Percentiles rank a stretch among this genome's conserved stretches.
Conservation (phyloP, 2,113 vertebrate species). For the Jacana jacana region DNA sequence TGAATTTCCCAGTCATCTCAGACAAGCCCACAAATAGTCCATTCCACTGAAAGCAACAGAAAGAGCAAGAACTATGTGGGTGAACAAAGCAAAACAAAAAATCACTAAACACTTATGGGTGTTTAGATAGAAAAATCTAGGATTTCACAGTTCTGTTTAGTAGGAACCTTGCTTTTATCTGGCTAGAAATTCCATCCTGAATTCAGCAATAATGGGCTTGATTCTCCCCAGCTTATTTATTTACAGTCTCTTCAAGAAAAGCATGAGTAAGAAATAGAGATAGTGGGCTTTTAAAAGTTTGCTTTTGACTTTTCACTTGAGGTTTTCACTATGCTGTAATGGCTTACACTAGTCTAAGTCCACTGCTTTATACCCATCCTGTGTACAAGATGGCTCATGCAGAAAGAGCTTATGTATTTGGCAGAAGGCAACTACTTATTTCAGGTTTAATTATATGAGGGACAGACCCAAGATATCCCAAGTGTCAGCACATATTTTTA, state of each 20-base stretch:
- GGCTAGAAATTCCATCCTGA: background rate
- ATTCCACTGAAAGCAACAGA: background rate
- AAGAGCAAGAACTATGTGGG: background rate
- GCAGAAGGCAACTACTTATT: background rate
- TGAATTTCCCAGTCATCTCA: background rate
- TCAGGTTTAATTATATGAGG: background rate
- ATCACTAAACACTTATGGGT: background rate
- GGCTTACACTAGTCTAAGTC: background rate
- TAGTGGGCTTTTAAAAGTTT: background rate
- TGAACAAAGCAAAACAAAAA: background rate
- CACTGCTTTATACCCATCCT: background rate
- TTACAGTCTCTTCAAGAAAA: background rate
- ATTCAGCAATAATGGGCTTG: background rate
- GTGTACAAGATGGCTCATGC: background rate
- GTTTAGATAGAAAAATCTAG: background rate
- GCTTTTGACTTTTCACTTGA: background rate
- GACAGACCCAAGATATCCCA: background rate
- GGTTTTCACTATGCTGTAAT: background rate
- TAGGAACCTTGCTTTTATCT: background rate
- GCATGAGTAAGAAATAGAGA: background rate
- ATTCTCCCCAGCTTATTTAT: background rate
- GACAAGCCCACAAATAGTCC: background rate
- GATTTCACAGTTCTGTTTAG: background rate
- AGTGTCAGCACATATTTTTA: accelerated
- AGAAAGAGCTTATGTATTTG: background rate